phyloP scores from a whole-genome alignment of 2,888 invertebrate species.

The Sinopyrophorus schimmeli region DNA sequence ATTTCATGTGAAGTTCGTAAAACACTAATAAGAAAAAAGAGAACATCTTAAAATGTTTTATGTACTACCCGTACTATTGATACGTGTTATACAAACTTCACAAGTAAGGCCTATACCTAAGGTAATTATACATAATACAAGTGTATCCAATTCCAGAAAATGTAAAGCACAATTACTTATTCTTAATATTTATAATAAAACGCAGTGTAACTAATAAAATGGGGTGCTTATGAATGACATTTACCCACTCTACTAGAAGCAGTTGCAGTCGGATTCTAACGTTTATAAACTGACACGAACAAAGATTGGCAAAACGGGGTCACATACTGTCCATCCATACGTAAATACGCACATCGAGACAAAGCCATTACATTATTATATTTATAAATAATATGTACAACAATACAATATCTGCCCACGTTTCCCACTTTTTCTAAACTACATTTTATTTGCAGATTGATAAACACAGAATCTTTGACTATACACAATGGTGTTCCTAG shows the following conservation, averaged over 20 bases:
- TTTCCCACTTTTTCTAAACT: slow-evolving; percentile 19
- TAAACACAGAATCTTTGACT: slow-evolving; percentile 24
- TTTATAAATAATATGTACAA: slow-evolving; percentile 33
- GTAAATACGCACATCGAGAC: slow-evolving; percentile 36
- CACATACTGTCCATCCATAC: slow-evolving; percentile 33
- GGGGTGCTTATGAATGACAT: slow-evolving; percentile 31
- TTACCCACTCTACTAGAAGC: slow-evolving; percentile 30
- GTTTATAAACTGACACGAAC: slow-evolving; percentile 29
- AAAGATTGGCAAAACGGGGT: slow-evolving; percentile 29
- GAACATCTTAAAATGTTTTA: slow-evolving; percentile 21
- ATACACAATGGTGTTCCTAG: slow-evolving; percentile 29
- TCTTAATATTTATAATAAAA: slow-evolving; percentile 31
- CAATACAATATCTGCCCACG: slow-evolving; percentile 29
- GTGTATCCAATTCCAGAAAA: slow-evolving; percentile 34
- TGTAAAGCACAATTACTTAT: slow-evolving; percentile 36
- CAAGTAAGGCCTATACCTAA: slow-evolving; percentile 41
- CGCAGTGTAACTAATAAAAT: slow-evolving; percentile 27
- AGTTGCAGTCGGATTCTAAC: slow-evolving; percentile 30
- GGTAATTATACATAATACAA: slow-evolving; percentile 40
- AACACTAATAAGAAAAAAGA: slow-evolving; percentile 24
- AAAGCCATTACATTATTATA: slow-evolving; percentile 34
- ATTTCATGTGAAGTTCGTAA: slow-evolving; percentile 27
- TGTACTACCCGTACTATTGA: slow-evolving; percentile 31
- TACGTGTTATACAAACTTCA: slow-evolving; percentile 35
- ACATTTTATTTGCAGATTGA: slow-evolving; percentile 22